Evolutionary conservation across 2,113 vertebrate genomes (phyloP).

Genomic region (Rhegmatorhina hoffmannsi): DNA sequence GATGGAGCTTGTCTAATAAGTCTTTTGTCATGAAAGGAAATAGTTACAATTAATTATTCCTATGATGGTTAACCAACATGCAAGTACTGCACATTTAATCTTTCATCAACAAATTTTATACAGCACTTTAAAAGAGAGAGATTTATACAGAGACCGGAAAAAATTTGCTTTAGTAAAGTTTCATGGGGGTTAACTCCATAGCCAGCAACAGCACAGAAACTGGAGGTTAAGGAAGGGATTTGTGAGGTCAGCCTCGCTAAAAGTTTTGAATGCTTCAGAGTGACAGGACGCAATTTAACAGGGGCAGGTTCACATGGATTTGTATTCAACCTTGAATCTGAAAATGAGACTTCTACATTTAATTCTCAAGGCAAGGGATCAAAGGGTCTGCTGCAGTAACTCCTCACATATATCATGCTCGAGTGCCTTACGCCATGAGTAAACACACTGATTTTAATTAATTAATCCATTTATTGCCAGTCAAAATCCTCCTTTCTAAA

Average conservation of each 20-base stretch:
- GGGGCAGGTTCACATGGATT: background rate
- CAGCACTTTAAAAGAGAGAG: background rate
- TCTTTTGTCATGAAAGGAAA: background rate
- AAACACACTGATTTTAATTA: constrained; percentile 5
- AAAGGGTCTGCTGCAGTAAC: background rate
- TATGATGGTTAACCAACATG: background rate
- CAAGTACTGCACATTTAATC: background rate
- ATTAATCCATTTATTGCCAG: background rate
- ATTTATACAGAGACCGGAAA: background rate
- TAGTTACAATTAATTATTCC: background rate
- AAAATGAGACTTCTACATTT: background rate
- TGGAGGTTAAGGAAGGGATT: background rate
- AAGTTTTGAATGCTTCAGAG: background rate
- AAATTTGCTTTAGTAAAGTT: background rate
- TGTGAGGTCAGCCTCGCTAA: background rate
- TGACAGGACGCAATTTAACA: background rate
- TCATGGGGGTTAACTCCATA: background rate
- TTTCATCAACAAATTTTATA: background rate
- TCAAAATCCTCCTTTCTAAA: background rate
- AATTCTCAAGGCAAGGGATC: background rate
- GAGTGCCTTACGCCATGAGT: background rate
- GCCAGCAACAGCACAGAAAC: background rate
- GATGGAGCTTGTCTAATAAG: background rate
- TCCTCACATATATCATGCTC: background rate
- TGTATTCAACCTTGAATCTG: constrained; percentile 15